Evolutionary conservation across 1,140 invertebrate species (phyloP).

Genomic region (Pantala flavescens): DNA sequence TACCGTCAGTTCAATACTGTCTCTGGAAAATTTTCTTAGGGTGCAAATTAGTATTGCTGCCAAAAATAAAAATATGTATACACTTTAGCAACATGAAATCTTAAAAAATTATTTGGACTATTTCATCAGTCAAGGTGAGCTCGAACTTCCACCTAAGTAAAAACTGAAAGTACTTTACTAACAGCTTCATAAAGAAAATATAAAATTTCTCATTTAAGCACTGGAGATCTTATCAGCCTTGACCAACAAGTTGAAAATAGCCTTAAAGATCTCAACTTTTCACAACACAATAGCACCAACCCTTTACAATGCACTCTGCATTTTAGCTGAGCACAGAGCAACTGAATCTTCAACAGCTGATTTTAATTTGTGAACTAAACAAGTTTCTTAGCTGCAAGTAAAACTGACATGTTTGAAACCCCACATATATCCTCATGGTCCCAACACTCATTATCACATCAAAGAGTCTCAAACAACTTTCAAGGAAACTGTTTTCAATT

Average conservation of each 20-base stretch:
- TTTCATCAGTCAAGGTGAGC: neutral
- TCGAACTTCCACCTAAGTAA: neutral
- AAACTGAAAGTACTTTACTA: neutral
- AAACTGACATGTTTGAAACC: neutral
- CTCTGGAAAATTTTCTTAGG: neutral
- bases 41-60: conserved; percentile 5
- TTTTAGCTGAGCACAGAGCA: neutral
- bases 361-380: neutral
- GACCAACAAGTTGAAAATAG: neutral
- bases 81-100: neutral
- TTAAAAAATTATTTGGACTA: neutral
- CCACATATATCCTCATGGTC: neutral
- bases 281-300: conserved; percentile 5
- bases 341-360: conserved; percentile 1
- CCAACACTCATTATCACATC: conserved; percentile 5
- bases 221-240: neutral
- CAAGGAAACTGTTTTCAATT: neutral
- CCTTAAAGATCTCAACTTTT: neutral
- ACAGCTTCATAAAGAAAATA: conserved; percentile 2
- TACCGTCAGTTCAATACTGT: neutral
- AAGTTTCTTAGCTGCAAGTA: neutral
- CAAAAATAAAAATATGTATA: neutral
- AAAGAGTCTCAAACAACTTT: neutral
- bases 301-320: neutral
- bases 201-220: neutral